A percentile compares a stretch with the other conserved stretches of the same genome.
These are phyloP conservation scores for Trichechus manatus DNA, from an alignment of 2,113 vertebrate genomes.

Conservation along the genomic window DNA sequence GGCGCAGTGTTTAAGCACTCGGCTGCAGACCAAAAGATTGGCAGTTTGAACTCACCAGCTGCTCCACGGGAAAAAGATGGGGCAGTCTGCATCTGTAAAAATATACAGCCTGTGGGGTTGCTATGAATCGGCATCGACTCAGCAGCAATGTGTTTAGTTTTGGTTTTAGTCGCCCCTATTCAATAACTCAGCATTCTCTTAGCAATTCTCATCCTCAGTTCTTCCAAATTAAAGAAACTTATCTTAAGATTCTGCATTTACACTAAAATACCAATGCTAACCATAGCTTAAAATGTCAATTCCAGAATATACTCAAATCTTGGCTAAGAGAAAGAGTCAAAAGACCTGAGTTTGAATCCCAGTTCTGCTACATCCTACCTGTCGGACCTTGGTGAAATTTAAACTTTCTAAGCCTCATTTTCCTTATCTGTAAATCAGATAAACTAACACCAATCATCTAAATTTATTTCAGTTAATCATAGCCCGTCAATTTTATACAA, in stretches of 20 bases:
- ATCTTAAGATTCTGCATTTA: slow-evolving; percentile 51
- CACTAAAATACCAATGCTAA: slow-evolving; percentile 42
- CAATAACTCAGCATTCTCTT: slow-evolving; percentile 47
- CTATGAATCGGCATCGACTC: no score
- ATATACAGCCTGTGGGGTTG: no score
- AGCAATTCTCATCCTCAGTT: slow-evolving; percentile 50
- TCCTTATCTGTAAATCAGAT: slow-evolving; percentile 60
- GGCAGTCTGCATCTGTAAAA: no score
- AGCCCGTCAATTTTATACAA: not conserved
- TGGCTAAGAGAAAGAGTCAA: slow-evolving; percentile 16
- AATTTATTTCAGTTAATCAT: not conserved
- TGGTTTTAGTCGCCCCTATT: not conserved
- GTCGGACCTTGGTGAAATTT: not conserved
- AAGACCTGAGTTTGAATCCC: slow-evolving; percentile 7
- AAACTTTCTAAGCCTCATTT: not conserved
- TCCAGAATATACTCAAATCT: slow-evolving; percentile 22
- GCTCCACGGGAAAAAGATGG: no score
- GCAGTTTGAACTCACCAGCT: no score
- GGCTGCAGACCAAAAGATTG: no score
- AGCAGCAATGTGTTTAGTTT: no score
- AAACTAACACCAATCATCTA: not conserved
- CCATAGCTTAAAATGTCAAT: slow-evolving; percentile 47
- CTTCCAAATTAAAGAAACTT: slow-evolving; percentile 35
- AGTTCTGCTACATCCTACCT: slow-evolving; percentile 36
- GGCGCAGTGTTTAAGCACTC: no score